A percentile compares a stretch with the other conserved stretches of the same genome.
Conservation (phyloP, 2,797 vertebrate genomes). For the Mareca penelope region DNA sequence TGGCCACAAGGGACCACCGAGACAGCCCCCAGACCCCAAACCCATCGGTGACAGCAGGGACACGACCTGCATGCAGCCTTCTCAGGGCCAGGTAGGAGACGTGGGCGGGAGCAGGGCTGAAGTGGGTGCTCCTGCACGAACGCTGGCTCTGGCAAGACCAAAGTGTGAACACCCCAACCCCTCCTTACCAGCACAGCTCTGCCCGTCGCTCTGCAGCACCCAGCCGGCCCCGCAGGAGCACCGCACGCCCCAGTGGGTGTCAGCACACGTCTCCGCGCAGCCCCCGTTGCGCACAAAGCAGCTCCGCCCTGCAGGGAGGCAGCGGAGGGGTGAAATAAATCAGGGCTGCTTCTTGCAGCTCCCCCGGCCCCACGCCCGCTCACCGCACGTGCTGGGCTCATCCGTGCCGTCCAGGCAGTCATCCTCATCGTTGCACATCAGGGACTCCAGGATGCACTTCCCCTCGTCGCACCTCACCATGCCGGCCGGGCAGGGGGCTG, state of each 20-base stretch:
- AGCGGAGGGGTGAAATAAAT: fast-evolving
- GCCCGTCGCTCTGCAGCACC: slow-evolving; percentile 76
- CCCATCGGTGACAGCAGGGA: background rate
- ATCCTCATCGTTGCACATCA: slow-evolving; percentile 81
- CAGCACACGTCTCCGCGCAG: slow-evolving; percentile 81
- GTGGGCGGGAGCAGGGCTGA: background rate
- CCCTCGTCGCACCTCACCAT: slow-evolving; percentile 81
- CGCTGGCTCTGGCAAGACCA: fast-evolving
- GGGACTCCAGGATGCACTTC: slow-evolving; percentile 79
- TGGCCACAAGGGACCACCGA: background rate
- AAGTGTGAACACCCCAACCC: fast-evolving
- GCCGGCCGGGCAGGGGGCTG: slow-evolving; percentile 67
- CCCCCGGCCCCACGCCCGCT: fast-evolving
- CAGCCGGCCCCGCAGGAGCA: slow-evolving; percentile 85
- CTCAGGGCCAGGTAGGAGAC: fast-evolving
- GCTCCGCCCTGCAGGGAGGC: slow-evolving; percentile 70
- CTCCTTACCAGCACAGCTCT: slow-evolving; percentile 82
- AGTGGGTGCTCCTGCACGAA: background rate
- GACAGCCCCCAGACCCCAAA: background rate
- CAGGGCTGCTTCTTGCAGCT: background rate
- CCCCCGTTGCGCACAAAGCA: slow-evolving; percentile 85
- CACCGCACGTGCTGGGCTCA: slow-evolving; percentile 85
- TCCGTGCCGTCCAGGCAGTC: slow-evolving; percentile 87
- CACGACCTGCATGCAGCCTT: background rate
- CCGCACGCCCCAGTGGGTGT: slow-evolving; percentile 81